Base-by-base conservation (phyloP, 2,888 invertebrate genomes). In the Pachycephus smyrnensis region DNA sequence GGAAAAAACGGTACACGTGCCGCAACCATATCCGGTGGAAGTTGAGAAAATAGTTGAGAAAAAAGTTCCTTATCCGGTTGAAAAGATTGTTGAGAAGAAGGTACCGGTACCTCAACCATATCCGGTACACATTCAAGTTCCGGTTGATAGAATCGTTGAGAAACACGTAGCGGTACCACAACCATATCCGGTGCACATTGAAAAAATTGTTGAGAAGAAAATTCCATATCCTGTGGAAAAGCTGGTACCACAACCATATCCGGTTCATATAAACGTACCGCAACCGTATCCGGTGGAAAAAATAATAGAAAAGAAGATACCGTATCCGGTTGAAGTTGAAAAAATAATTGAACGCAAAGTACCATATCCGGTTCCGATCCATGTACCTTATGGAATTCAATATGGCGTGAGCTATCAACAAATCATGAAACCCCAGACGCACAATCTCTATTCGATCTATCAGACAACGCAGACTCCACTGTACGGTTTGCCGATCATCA, bases 301-400 rank as follows among this genome's bases (percentile, higher is more conserved):
- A 79, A 91, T 94, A 37, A 89, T 93, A 1, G 93, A 94, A 83
- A 93, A 92, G 6, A 92, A 92, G 73, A 83, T 88, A 6, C 86
- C 92, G 30, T 89, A 90, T 80, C 88, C 90, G 4, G 77, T 88
- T 31, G 88, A 91, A 68, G 77, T 88, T 0, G 92, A 93, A 80
- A 94, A 93, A 77, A 92, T 95, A 55, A 93, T 95, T 0, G 94
- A 95, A 81, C 94, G 94, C 83, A 93, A 94, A 1, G 92, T 94
- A 80, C 80, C 81, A 30, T 80, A 84, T 55, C 79, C 84, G 9
- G 85, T 84, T 11, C 83, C 84, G 40, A 81, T 84, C 30, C 83
- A 86, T 11, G 78, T 87, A 23, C 87, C 86, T 12, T 86, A 88
- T 75, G 86, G 84, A 4, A 78, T 87, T 12, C 86, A 86, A 31